These are phyloP conservation scores for Diplazon laetatorius DNA, from an alignment of 2,888 invertebrate species.

Conservation along the genomic window DNA sequence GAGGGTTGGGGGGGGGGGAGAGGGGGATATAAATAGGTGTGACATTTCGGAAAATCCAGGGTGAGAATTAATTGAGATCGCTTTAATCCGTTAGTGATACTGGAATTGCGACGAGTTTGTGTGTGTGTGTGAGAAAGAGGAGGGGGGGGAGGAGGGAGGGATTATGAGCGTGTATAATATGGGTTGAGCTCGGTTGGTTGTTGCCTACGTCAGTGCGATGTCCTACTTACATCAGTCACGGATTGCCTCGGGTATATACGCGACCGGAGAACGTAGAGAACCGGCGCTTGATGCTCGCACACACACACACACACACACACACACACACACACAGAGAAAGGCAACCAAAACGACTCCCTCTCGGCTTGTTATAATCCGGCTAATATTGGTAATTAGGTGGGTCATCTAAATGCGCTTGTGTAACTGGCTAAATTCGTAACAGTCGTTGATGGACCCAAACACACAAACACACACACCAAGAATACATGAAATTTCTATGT, in stretches of 20 bases:
- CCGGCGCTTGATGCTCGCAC: constrained; percentile 5
- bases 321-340: too few species aligned
- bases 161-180: constrained; percentile 63
- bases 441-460: constrained; percentile 44
- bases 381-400: constrained; percentile 71
- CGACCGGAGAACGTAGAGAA: constrained; percentile 14
- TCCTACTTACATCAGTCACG: constrained; percentile 78
- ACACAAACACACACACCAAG: constrained; percentile 15
- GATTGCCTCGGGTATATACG: constrained; percentile 68
- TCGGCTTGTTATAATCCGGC: constrained; percentile 65
- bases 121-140: constrained; percentile 8
- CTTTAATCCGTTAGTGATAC: constrained; percentile 67
- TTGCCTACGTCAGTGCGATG: constrained; percentile 75
- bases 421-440: constrained; percentile 55
- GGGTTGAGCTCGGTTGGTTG: constrained; percentile 54
- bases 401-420: constrained; percentile 66
- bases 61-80: constrained; percentile 48
- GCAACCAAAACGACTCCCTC: constrained; percentile 49
- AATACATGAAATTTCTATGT: too few species aligned
- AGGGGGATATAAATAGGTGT: constrained; percentile 20
- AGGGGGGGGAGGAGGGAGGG: constrained; percentile 20
- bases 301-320: too few species aligned
- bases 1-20: too few species aligned
- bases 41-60: constrained; percentile 55
- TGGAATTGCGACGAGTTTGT: constrained; percentile 31